Evolutionary conservation across 2,888 invertebrate genomes (phyloP), one percentile per base, ranked within the genome.

Genomic region (Creontiades dilutus): DNA sequence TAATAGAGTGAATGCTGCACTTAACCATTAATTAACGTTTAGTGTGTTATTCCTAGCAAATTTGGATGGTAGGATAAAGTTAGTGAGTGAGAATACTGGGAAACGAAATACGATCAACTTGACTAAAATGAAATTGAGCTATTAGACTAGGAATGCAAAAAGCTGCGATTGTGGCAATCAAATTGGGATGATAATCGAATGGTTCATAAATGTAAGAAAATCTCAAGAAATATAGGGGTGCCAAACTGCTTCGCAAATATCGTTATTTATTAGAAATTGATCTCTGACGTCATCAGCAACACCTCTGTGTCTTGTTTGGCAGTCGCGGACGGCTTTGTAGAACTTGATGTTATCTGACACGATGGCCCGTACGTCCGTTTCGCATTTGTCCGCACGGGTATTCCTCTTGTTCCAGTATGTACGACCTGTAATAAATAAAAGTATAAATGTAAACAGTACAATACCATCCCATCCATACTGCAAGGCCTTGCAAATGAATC

Each of bases 351-450:
- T 90, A 75, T 91, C 90, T 12, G 90, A 80, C 0, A 92, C 92
- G 13, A 92, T 91, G 27, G 90, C 85, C 47, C 91, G 90, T 13
- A 91, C 90, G 55, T 92, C 92, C 23, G 90, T 91, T 55, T 92
- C 91, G 46, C 91, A 82, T 68, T 82, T 81, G 61, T 89, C 89
- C 5, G 61, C 82, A 11, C 82, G 57, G n/a, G 47, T 19, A 37
- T 88, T 88, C 11, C 48, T 12, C 27, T 88, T 88, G n/a, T 47
- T 82, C 90, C 68, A 90, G 89, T 55, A 80, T 14, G 88, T 82
- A 37, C 61, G 87, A n/a, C 23, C 27, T 61, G 68, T 9, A 68
- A 68, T 52, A 37, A 37, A n/a, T n/a, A n/a, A n/a, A n/a, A n/a
- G n/a, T n/a, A n/a, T n/a, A n/a, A n/a, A n/a, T n/a, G n/a, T n/a